Percentiles rank a stretch among this genome's conserved stretches.
These are phyloP conservation scores for Andrena camellia DNA, from an alignment of 2,888 invertebrate species.

Conservation along the genomic window DNA sequence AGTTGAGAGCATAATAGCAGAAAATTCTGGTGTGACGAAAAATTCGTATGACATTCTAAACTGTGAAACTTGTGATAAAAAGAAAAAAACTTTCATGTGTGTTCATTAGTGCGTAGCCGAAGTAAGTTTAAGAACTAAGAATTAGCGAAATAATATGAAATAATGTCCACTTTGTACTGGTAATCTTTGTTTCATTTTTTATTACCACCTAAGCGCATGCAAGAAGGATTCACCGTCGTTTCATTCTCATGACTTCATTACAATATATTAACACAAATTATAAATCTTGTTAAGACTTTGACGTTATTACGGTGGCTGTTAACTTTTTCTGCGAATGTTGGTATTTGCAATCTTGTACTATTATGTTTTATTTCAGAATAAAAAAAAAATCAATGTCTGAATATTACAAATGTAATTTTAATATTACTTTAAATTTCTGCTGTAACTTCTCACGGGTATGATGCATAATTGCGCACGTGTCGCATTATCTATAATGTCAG, in stretches of 20 bases:
- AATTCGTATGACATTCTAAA: conserved; percentile 40
- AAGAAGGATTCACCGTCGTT: conserved; percentile 19
- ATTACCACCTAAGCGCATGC: conserved; percentile 16
- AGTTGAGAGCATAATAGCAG: conserved; percentile 24
- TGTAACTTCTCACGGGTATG: not conserved
- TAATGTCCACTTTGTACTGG: conserved; percentile 32
- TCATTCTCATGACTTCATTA: conserved; percentile 21
- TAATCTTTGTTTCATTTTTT: conserved; percentile 31
- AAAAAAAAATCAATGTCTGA: not conserved
- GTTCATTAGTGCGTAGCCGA: conserved; percentile 71
- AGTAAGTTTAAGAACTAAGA: conserved; percentile 44
- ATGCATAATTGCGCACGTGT: not conserved
- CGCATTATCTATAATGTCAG: too few relatives aligned
- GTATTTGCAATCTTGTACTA: conserved; percentile 35
- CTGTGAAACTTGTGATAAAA: conserved; percentile 70
- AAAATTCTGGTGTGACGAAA: conserved; percentile 22
- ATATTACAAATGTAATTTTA: not conserved
- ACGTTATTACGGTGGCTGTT: conserved; percentile 32
- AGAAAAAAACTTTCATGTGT: conserved; percentile 63
- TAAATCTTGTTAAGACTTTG: conserved; percentile 30
- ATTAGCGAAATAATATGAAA: conserved; percentile 21
- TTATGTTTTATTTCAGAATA: conserved; percentile 34
- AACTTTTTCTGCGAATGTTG: conserved; percentile 15
- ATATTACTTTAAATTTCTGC: not conserved
- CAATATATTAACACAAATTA: conserved; percentile 28